Conservation (phyloP, 2,113 vertebrate genomes). For the Varanus salvator region DNA sequence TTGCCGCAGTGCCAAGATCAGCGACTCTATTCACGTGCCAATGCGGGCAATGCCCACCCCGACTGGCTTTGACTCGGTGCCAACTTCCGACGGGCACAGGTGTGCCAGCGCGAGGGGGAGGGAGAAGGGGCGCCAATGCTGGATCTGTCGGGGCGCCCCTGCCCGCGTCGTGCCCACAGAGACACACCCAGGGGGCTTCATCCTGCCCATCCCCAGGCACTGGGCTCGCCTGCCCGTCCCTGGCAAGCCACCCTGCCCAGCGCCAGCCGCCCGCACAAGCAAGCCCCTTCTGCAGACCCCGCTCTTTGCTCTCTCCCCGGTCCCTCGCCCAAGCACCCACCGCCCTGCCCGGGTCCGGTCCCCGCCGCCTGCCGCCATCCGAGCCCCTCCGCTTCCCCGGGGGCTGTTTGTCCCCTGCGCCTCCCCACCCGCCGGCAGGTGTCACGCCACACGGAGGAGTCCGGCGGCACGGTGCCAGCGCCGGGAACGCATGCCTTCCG, state of each 20-base stretch:
- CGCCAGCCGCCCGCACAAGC: not conserved
- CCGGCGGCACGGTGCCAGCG: conserved; percentile 59
- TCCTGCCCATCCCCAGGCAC: not conserved
- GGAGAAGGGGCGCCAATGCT: not conserved
- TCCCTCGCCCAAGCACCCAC: not conserved
- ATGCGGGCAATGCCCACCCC: conserved; percentile 18
- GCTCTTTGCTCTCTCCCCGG: too few relatives aligned
- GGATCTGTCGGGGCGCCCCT: not conserved
- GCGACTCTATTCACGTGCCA: conserved; percentile 18
- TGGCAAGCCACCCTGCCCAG: not conserved
- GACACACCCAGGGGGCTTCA: too few relatives aligned
- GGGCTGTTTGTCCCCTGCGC: conserved; percentile 40
- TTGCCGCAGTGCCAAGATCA: conserved; percentile 22
- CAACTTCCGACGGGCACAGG: conserved; percentile 23
- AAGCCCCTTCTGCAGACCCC: not conserved
- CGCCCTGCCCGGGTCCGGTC: not conserved
- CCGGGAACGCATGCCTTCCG: not conserved
- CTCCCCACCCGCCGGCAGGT: conserved; percentile 45
- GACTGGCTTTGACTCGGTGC: conserved; percentile 24
- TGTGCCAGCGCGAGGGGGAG: not conserved
- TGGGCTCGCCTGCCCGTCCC: not conserved
- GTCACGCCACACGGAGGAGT: conserved; percentile 65
- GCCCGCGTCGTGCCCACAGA: not conserved
- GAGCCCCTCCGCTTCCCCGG: not conserved
- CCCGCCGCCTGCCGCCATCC: not conserved